Percentiles rank a stretch among this genome's conserved stretches.
Conservation (phyloP, 2,113 vertebrate species). For the Prinia subflava region DNA sequence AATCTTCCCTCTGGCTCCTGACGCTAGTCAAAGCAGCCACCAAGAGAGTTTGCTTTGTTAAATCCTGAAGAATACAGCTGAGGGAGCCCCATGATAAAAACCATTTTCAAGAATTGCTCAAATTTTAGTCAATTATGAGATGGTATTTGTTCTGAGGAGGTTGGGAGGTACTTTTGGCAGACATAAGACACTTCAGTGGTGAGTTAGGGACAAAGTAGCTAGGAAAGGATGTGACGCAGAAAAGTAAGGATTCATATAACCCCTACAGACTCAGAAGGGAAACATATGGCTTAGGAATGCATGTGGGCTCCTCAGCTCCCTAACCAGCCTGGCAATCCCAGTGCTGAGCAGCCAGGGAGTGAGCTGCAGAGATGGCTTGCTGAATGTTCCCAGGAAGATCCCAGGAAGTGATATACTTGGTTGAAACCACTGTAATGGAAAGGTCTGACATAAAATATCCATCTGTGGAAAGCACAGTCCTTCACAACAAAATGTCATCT, state of each 20-base stretch:
- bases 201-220: neutral
- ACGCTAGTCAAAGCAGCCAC: rapidly evolving
- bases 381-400: neutral
- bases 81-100: neutral
- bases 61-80: neutral
- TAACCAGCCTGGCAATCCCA: neutral
- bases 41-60: neutral
- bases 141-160: neutral
- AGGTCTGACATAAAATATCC: neutral
- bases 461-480: neutral
- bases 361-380: neutral
- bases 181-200: neutral
- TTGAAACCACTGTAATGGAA: neutral
- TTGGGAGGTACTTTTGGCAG: neutral
- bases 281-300: neutral
- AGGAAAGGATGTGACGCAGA: neutral
- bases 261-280: neutral
- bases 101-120: neutral
- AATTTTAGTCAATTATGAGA: neutral
- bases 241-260: neutral
- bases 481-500: neutral
- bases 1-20: neutral
- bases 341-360: neutral
- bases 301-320: neutral
- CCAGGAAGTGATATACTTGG: neutral